Evolutionary conservation across 2,113 vertebrate species (phyloP).

Genomic region (Pseudorhombus dupliciocellatus): DNA sequence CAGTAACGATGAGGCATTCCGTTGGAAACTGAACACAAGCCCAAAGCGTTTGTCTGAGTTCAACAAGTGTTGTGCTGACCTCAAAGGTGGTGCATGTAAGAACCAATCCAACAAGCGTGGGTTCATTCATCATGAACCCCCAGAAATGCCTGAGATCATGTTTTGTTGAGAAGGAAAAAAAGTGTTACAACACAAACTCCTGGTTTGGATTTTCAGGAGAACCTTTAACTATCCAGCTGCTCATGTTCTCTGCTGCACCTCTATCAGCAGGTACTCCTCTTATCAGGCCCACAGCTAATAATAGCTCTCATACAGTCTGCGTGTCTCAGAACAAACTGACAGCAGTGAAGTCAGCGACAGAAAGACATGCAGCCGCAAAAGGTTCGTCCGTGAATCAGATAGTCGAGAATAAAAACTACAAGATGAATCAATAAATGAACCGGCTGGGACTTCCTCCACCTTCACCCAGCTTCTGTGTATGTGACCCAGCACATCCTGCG

Average conservation of each 20-base stretch:
- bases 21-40: too few species aligned
- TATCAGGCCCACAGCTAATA: slow-evolving; percentile 57
- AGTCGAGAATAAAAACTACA: rapidly evolving
- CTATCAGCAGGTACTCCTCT: slow-evolving; percentile 57
- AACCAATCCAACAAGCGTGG: too few species aligned
- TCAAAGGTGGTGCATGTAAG: too few species aligned
- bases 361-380: not conserved
- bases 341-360: too few species aligned
- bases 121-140: too few species aligned
- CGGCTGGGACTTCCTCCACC: not conserved
- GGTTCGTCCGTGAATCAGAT: not conserved
- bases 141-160: too few species aligned
- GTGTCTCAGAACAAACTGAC: not conserved
- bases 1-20: too few species aligned
- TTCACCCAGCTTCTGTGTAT: not conserved
- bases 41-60: too few species aligned
- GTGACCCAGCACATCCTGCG: not conserved
- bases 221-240: not conserved
- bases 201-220: not conserved
- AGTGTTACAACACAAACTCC: not conserved
- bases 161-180: too few species aligned
- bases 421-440: too few species aligned
- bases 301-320: slow-evolving; percentile 33
- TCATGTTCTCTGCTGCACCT: slow-evolving; percentile 2
- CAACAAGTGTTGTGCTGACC: too few species aligned